Base-by-base conservation (phyloP, 2,888 invertebrate species). In the Phaedon cochleariae region DNA sequence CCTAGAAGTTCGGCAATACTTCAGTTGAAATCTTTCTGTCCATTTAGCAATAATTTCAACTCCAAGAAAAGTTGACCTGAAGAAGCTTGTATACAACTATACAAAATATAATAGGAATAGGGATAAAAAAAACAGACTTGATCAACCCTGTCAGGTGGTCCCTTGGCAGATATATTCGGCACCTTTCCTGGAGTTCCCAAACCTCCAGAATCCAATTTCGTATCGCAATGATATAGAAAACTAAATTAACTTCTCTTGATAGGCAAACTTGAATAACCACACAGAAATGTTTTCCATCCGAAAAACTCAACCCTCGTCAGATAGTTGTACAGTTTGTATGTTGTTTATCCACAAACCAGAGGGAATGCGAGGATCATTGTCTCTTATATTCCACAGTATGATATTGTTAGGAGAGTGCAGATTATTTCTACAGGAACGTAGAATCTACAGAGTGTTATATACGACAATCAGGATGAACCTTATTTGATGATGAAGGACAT, bases 321-420 rank as follows among this genome's bases (percentile, higher is more conserved):
- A 41, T 41, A 41, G 41, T 41, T 41, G 41, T n/a, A 41, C 41
- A 41, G 41, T 41, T 41, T n/a, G 41, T 41, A 6, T 41, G 15
- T 41, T 41, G 41, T 41, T n/a, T 15, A 41, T 41, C 41, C 41
- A 49, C 22, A 21, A 10, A 62, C 37, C 62, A 34, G 41, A 51
- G 17, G 48, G 51, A 49, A 22, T 20, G 37, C 52, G 34, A 26
- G 51, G 62, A 62, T 62, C 48, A 49, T 62, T 54, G 55, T 62
- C 37, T 62, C 55, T 62, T 62, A 57, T 62, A 57, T 62, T 22
- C 60, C 60, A 26, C 60, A 26, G 41, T 1, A 15, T 51, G 37
- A 52, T 41, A 52, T 29, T 51, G 26, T 60, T 22, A 55, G 41
- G 26, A 62, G 57, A 26, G 34, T 22, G 37, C 37, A 51, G 61